These are phyloP conservation scores for Plectrocnemia conspersa DNA, from an alignment of 1,140 invertebrate species.

Conservation along the genomic window DNA sequence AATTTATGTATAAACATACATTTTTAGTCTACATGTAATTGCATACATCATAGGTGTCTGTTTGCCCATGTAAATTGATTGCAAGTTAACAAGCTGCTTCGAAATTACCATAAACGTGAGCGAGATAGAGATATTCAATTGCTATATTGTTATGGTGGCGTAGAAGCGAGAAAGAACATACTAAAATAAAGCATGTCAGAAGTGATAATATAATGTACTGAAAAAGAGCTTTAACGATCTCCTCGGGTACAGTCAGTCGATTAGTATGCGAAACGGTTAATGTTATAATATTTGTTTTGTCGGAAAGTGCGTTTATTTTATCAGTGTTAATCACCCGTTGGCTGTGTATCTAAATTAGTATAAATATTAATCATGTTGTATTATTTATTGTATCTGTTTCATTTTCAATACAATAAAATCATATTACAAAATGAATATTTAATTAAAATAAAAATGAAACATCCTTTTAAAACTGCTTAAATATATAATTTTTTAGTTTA, in stretches of 20 bases:
- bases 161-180: background rate
- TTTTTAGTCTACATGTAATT: constrained; percentile 22
- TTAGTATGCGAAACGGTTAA: constrained; percentile 7
- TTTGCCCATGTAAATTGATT: constrained; percentile 31
- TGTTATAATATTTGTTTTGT: no score
- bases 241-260: constrained; percentile 19
- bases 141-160: background rate
- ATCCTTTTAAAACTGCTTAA: background rate
- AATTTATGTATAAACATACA: constrained; percentile 5
- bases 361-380: no score
- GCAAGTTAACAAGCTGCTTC: constrained; percentile 30
- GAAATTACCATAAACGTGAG: constrained; percentile 23
- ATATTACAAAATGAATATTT: background rate
- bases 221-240: constrained; percentile 32
- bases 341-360: no score
- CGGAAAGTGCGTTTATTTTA: no score
- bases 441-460: background rate
- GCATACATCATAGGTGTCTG: constrained; percentile 27
- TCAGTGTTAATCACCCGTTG: no score
- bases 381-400: no score
- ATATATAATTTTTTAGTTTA: background rate
- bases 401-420: no score
- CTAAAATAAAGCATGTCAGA: constrained; percentile 24
- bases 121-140: constrained; percentile 8
- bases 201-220: constrained; percentile 31